phyloP scores from a whole-genome alignment of 2,888 invertebrate genomes.

The Drosophila phalerata region DNA sequence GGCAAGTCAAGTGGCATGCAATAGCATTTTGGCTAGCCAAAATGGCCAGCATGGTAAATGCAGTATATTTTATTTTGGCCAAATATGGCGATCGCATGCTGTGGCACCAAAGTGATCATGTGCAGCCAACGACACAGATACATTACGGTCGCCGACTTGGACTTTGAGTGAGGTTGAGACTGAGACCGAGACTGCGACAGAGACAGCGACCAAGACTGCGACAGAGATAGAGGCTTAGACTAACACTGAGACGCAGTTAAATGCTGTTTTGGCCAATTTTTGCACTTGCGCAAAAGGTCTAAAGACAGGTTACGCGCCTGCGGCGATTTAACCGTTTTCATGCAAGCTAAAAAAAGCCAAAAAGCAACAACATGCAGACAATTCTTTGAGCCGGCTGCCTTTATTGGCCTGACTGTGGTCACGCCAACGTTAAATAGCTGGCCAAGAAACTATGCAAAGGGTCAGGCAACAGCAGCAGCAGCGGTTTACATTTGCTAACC shows the following conservation, averaged over 20 bases:
- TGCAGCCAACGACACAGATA: constrained; percentile 69
- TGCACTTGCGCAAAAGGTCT: constrained; percentile 83
- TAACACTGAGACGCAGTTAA: constrained; percentile 50
- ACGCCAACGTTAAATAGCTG: constrained; percentile 66
- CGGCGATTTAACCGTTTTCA: constrained; percentile 80
- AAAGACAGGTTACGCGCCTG: constrained; percentile 82
- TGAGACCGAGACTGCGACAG: constrained; percentile 27
- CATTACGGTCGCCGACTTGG: constrained; percentile 43
- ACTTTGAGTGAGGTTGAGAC: constrained; percentile 47
- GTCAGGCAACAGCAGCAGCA: constrained; percentile 58
- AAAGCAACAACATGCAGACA: constrained; percentile 28
- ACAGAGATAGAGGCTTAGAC: not conserved
- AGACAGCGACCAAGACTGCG: not conserved
- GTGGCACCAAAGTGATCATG: constrained; percentile 62
- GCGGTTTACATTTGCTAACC: constrained; percentile 63
- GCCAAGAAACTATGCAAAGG: constrained; percentile 51
- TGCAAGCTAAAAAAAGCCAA: constrained; percentile 43
- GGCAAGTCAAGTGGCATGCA: constrained; percentile 80
- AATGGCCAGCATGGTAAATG: constrained; percentile 75
- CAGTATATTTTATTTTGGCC: constrained; percentile 65
- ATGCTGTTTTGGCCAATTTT: constrained; percentile 73
- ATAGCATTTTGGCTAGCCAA: constrained; percentile 58
- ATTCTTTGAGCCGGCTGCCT: constrained; percentile 38
- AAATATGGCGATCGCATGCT: constrained; percentile 81
- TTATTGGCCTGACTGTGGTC: constrained; percentile 63